Evolutionary conservation across 1,140 invertebrate species (phyloP), one percentile per base, ranked within the genome.

Genomic region (Habropoda laboriosa): DNA sequence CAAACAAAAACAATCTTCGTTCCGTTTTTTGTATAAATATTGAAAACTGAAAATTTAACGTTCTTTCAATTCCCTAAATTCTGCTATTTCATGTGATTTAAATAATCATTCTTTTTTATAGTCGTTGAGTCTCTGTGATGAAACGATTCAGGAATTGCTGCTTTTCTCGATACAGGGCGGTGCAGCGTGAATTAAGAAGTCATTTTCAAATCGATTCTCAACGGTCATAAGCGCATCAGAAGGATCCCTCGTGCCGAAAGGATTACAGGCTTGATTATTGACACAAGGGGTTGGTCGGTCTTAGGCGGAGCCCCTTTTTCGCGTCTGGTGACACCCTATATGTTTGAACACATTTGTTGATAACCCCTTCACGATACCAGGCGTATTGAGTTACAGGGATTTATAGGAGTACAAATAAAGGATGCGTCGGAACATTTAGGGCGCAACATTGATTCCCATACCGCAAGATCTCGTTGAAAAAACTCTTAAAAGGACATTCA

Each of bases 281-380:
- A 91, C 89, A 90, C 80, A 86, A 83, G 83, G 89, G 90, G 87
- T 81, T 74, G 73, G 85, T 63, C 51, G 73, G 67, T 73, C 71
- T 83, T 64, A 70, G n/a, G 60, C 73, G 45, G 60, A 60, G 53
- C 40, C 70, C 80, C 80, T 81, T 51, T n/a, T 77, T 80, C 78
- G 70, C 79, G 78, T 81, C 75, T 79, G 80, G 76, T 88, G 90
- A 90, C 89, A 92, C 89, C 89, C 91, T 92, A 91, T 90, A 91
- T 92, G 91, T 92, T 92, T 92, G 89, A 92, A 92, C 92, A 92
- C 90, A 92, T 92, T 92, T 92, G 90, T 91, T 92, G 91, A 92
- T 92, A 91, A 91, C 91, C 91, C 89, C 88, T 91, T 90, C 86
- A 86, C 89, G 83, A 82, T 83, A 85, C 83, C 83, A 72, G 80